Evolutionary conservation across 2,888 invertebrate species (phyloP).

Genomic region (Xylocampa areola): DNA sequence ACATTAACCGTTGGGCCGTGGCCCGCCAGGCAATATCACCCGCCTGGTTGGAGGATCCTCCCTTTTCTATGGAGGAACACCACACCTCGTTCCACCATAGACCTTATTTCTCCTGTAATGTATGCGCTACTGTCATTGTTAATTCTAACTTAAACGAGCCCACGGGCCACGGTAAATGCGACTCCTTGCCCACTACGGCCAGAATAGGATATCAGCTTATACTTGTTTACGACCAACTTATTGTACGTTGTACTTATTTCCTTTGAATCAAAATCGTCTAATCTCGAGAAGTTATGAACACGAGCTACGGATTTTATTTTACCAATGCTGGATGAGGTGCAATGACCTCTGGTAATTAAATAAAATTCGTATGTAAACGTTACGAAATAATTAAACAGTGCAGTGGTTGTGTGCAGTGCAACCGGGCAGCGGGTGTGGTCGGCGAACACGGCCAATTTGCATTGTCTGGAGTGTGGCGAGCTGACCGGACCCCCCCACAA

Average conservation of each 20-base stretch:
- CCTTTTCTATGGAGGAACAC: no score
- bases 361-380: conserved; percentile 55
- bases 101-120: conserved; percentile 56
- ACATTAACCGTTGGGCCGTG: no score
- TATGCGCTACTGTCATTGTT: conserved; percentile 58
- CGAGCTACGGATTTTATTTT: conserved; percentile 14
- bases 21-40: no score
- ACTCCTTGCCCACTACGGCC: conserved; percentile 34
- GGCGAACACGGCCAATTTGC: conserved; percentile 53
- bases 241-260: conserved; percentile 36
- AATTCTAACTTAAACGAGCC: conserved; percentile 62
- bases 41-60: no score
- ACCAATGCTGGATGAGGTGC: conserved; percentile 32
- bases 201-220: conserved; percentile 51
- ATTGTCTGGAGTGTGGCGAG: conserved; percentile 58
- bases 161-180: conserved; percentile 26
- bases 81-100: no score
- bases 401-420: conserved; percentile 43
- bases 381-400: conserved; percentile 61
- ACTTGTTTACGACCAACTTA: conserved; percentile 50
- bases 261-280: conserved; percentile 36
- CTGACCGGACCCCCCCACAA: conserved; percentile 39
- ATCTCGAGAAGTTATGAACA: conserved; percentile 29
- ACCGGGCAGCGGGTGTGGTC: conserved; percentile 51
- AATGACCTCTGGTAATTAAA: conserved; percentile 50